A percentile compares a stretch with the other conserved stretches of the same genome.
These are phyloP conservation scores for Kryphioiulus occultus DNA, from an alignment of 2,888 invertebrate genomes.

Conservation along the genomic window DNA sequence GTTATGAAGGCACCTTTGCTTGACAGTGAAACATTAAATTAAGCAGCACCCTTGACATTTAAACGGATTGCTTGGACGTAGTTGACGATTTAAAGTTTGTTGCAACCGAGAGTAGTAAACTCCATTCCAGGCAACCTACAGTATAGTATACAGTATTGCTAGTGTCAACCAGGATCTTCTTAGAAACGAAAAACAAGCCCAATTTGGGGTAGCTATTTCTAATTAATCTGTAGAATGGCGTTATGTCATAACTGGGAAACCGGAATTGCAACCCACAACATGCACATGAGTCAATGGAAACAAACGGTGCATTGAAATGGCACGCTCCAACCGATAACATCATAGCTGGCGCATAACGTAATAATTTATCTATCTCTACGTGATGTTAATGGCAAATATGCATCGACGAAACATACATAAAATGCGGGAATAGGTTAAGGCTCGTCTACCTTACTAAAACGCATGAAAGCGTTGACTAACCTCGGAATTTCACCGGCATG, in stretches of 20 bases:
- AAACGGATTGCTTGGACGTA: constrained; percentile 27
- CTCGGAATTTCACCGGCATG: too few relatives aligned
- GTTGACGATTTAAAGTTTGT: constrained; percentile 39
- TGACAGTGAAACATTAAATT: constrained; percentile 39
- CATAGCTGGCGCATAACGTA: neutral
- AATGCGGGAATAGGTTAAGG: neutral
- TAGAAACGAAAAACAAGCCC: neutral
- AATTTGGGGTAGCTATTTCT: neutral
- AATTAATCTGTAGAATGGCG: neutral
- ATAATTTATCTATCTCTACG: constrained; percentile 17
- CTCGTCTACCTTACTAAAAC: neutral
- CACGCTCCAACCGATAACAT: neutral
- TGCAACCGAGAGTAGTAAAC: neutral
- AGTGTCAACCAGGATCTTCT: constrained; percentile 9
- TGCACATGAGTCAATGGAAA: constrained; percentile 18
- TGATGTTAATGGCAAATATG: constrained; percentile 33
- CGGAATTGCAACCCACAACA: constrained; percentile 11
- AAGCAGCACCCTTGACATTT: constrained; percentile 33
- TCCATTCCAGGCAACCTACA: neutral
- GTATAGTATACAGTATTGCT: too few relatives aligned
- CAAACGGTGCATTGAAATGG: neutral
- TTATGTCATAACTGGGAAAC: constrained; percentile 25
- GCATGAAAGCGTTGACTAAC: too few relatives aligned
- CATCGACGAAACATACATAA: neutral
- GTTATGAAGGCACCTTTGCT: constrained; percentile 21